Evolutionary conservation across 2,113 vertebrate species (phyloP).

Genomic region (Nycticorax nycticorax): DNA sequence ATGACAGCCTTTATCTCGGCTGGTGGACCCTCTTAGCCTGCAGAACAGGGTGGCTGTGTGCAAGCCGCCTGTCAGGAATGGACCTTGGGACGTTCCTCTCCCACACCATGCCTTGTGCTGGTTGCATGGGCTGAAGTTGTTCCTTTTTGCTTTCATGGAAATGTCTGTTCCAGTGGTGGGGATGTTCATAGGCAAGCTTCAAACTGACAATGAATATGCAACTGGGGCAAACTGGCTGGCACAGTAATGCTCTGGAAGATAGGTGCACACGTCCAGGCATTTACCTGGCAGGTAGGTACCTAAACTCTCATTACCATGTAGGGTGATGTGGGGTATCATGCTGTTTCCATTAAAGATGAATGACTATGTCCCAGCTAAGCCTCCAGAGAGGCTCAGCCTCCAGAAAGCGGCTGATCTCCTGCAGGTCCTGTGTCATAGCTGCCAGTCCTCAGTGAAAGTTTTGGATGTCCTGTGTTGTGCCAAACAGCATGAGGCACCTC

Average conservation of each 20-base stretch:
- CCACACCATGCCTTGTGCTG: not conserved
- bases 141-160: not conserved
- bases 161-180: not conserved
- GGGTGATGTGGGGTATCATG: not conserved
- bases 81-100: not conserved
- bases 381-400: too few species aligned
- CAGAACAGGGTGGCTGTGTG: not conserved
- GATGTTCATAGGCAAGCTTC: not conserved
- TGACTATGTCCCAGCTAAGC: not conserved
- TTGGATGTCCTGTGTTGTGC: not conserved
- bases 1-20: not conserved
- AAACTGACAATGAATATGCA: not conserved
- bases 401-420: not conserved
- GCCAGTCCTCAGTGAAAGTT: not conserved
- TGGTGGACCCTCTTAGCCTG: not conserved
- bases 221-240: not conserved
- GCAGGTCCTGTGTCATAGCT: not conserved
- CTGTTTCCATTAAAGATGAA: not conserved
- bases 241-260: not conserved
- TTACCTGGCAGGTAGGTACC: not conserved
- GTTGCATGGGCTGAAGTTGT: accelerated
- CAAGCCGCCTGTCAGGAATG: not conserved
- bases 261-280: not conserved
- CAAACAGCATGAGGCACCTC: not conserved
- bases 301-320: not conserved